phyloP scores from a whole-genome alignment of 2,113 vertebrate species.

The Agelaius tricolor region DNA sequence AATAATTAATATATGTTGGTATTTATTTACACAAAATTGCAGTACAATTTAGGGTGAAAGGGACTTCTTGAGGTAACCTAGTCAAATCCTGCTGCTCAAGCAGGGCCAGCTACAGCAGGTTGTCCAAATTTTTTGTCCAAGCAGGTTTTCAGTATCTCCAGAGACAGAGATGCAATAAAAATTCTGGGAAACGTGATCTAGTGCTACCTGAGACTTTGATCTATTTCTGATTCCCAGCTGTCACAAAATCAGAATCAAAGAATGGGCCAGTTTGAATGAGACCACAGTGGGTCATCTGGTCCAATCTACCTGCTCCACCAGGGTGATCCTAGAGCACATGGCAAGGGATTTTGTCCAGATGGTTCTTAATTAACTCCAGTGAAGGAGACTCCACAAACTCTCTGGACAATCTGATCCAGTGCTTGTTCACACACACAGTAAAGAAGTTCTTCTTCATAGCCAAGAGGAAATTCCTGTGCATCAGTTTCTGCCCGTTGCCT shows the following conservation, averaged over 20 bases:
- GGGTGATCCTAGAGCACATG: background rate
- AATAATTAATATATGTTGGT: background rate
- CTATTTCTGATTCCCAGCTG: background rate
- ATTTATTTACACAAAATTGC: background rate
- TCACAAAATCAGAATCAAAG: background rate
- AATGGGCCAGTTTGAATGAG: background rate
- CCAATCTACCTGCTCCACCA: background rate
- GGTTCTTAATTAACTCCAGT: background rate
- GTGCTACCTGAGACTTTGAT: background rate
- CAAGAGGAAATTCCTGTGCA: background rate
- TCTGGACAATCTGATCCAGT: background rate
- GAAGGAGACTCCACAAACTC: background rate
- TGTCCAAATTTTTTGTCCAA: background rate
- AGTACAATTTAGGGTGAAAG: background rate
- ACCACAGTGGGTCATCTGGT: background rate
- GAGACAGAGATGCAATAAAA: background rate
- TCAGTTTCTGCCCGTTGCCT: background rate
- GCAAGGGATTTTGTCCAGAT: background rate
- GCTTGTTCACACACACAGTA: background rate
- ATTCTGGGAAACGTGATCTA: background rate
- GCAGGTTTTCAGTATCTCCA: background rate
- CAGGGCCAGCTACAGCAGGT: background rate
- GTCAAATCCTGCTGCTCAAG: background rate
- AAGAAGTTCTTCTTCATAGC: background rate
- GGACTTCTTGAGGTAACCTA: background rate